Base-by-base conservation (phyloP, 2,113 vertebrate species). In the Morone chrysops region DNA sequence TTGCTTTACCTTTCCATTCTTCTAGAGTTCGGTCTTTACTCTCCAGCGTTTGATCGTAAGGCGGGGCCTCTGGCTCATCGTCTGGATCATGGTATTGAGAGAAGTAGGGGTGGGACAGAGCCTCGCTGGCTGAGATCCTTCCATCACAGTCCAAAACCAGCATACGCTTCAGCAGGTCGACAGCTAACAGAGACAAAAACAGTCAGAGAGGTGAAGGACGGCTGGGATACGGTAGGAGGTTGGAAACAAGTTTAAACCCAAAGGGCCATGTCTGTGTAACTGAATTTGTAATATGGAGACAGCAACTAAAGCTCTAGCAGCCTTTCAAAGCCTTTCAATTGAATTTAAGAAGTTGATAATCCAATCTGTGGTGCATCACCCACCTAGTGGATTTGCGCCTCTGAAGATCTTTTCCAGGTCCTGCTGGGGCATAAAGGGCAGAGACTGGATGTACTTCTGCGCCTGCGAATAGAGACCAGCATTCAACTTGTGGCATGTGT, bases 1-100 rank as follows among this genome's bases (percentile, higher is more conserved):
- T 0, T 48, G 6, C 11, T 89, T 88, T 93, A 98, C 98, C 98
- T 95, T 99, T 99, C 98, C 98, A 99, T 87, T 99, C 98, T 36
- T 99, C 98, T 81, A 99, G 92, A 1, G 96, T 97, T 81, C 96
- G 93, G 80, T 99, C 97, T 90, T 97, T 97, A 85, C 97, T 97
- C 91, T 99, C 98, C 18, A 96, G 94, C 0, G 97, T 97, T 75
- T 99, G 97, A 2, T 99, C 98, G 0, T 99, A 99, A 2, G 96
- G 95, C 76, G 96, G 95, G 0, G 98, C 98, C 86, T 97, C 98
- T 0, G 98, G 98, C 78, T 99, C 98, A 0, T 99, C 98, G 0
- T 99, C 98, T 0, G 98, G 98, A 76, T 99, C 98, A 0, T 99
- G 98, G 78, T 99, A 99, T 94, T 99, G 98, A 13, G 97, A 96